A percentile compares a stretch with the other conserved stretches of the same genome.
Evolutionary conservation across 2,888 invertebrate species (phyloP).

Genomic region (Hanleya hanleyi): DNA sequence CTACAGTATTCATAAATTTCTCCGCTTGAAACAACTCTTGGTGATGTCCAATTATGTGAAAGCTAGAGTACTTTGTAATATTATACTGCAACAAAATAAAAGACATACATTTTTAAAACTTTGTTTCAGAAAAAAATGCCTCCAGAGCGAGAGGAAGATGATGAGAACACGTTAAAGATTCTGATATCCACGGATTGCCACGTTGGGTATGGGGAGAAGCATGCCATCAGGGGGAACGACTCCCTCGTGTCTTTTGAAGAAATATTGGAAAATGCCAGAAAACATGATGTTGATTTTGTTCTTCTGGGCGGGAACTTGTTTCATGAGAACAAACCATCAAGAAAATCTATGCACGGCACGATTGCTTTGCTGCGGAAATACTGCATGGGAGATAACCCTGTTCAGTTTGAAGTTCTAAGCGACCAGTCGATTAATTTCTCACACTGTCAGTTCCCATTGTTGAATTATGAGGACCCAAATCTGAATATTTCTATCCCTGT

Average conservation of each 20-base stretch:
- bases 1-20: too few relatives aligned
- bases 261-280: conserved; percentile 86
- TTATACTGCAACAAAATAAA: too few relatives aligned
- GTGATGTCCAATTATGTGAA: too few relatives aligned
- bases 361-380: conserved; percentile 82
- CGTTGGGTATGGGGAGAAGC: conserved; percentile 91
- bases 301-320: conserved; percentile 97
- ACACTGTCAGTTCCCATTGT: conserved; percentile 78
- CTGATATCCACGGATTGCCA: conserved; percentile 96
- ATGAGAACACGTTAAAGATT: conserved; percentile 77
- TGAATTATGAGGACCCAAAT: conserved; percentile 97
- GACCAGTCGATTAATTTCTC: conserved; percentile 88
- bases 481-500: conserved; percentile 91
- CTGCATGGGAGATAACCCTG: conserved; percentile 78
- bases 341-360: conserved; percentile 79
- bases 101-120: too few relatives aligned
- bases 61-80: too few relatives aligned
- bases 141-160: conserved; percentile 19
- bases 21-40: too few relatives aligned
- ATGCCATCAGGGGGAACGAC: conserved; percentile 82
- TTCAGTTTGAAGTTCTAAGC: conserved; percentile 86
- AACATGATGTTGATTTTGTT: conserved; percentile 82
- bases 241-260: conserved; percentile 96
- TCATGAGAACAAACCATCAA: conserved; percentile 94
- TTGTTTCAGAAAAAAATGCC: neutral